phyloP scores from a whole-genome alignment of 2,797 vertebrate genomes.

The Lagorchestes hirsutus region DNA sequence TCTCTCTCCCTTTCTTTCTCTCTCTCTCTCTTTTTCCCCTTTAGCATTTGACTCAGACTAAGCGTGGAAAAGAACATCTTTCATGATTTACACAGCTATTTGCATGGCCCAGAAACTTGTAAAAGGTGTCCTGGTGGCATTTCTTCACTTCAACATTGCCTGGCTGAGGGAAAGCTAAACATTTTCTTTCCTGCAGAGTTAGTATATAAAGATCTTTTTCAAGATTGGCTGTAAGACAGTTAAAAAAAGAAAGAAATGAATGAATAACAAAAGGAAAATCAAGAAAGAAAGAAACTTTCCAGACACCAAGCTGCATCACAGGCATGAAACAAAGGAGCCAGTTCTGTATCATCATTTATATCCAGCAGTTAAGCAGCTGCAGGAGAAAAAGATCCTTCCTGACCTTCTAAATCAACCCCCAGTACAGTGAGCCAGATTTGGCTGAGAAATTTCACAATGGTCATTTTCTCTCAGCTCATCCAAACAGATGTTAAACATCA shows the following conservation, averaged over 20 bases:
- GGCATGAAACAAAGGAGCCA: constrained; percentile 64
- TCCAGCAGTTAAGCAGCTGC: constrained; percentile 73
- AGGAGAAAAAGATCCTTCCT: constrained; percentile 34
- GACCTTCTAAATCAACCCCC: constrained; percentile 54
- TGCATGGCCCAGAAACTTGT: constrained; percentile 62
- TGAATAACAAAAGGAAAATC: constrained; percentile 14
- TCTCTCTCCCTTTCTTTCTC: too few relatives aligned
- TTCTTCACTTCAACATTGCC: constrained; percentile 74
- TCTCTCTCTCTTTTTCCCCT: too few relatives aligned
- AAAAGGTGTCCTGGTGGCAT: constrained; percentile 72
- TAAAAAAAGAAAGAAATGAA: constrained; percentile 11
- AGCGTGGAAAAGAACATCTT: constrained; percentile 54
- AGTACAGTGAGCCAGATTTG: constrained; percentile 43
- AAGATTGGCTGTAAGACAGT: constrained; percentile 64
- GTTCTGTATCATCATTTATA: constrained; percentile 69
- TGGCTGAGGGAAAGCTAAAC: constrained; percentile 74
- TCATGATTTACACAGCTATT: constrained; percentile 78
- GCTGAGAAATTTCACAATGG: constrained; percentile 65
- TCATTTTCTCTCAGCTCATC: constrained; percentile 52
- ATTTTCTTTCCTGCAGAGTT: constrained; percentile 80
- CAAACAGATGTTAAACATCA: constrained; percentile 41
- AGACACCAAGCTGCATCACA: constrained; percentile 69
- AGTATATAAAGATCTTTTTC: constrained; percentile 78
- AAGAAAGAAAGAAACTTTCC: constrained; percentile 35
- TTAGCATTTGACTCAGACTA: constrained; percentile 14